These are phyloP conservation scores for Hypotaenidia philippensis DNA, from an alignment of 2,797 vertebrate species.

Conservation along the genomic window DNA sequence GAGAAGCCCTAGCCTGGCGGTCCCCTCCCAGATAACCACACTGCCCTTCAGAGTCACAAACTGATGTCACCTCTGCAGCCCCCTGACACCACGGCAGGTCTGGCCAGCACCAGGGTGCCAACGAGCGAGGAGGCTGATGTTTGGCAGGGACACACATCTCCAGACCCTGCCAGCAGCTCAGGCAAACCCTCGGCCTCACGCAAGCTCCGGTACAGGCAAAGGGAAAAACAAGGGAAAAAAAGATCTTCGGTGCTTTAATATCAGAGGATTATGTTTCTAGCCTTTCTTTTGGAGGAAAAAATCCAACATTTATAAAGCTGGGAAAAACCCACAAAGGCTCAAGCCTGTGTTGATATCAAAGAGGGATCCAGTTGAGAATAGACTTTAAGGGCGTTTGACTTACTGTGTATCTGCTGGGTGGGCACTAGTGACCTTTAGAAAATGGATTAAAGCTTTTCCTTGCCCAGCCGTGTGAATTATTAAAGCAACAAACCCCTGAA, in stretches of 20 bases:
- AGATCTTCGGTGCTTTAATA: neutral
- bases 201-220: neutral
- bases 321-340: neutral
- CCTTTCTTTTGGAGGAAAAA: neutral
- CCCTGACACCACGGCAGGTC: rapidly evolving
- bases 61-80: neutral
- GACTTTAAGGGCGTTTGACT: conserved; percentile 21
- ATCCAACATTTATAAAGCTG: neutral
- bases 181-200: neutral
- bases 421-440: conserved; percentile 44
- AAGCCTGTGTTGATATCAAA: neutral
- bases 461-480: conserved; percentile 11
- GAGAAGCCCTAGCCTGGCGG: rapidly evolving
- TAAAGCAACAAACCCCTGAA: neutral
- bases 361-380: neutral
- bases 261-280: neutral
- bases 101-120: rapidly evolving
- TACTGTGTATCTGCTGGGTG: neutral
- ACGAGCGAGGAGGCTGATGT: rapidly evolving
- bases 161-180: neutral
- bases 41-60: neutral
- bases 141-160: rapidly evolving
- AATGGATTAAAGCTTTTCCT: conserved; percentile 33
- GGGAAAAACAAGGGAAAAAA: neutral
- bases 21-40: neutral